Evolutionary conservation across 2,113 vertebrate species (phyloP), one percentile per base, ranked within the genome.

Genomic region (Syrmaticus mikado): DNA sequence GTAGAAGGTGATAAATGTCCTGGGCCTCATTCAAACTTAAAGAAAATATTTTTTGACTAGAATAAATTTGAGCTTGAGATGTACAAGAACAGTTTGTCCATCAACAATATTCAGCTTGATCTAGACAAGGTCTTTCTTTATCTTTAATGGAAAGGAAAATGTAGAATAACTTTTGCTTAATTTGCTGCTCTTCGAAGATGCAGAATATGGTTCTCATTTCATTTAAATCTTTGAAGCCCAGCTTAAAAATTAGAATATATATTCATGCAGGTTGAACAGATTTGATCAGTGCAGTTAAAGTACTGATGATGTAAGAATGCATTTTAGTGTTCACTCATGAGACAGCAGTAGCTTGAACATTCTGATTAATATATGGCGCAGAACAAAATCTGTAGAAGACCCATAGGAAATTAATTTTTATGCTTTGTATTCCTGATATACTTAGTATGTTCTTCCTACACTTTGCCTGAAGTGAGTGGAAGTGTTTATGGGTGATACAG

Each of bases 361-460:
- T 68, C 40, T 36, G 27, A 40, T 55, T 55, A 85, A 48, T 36
- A 48, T 3, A 2, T 67, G 46, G 4, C 19, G 83, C 11, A 74
- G 70, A 88, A 88, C 15, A 80, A 87, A 53, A 57, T 76, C 68
- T 38, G 2, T 86, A 55, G 65, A 93, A 67, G 32, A 32, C n/a
- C 14, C 68, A 36, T 67, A 80, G 79, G 70, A 93, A 90, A 95
- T 86, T 57, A 74, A 82, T 81, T 72, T 73, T 43, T 92, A 32
- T 84, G 36, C n/a, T 93, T 96, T 80, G 13, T 90, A 55, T 86
- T 85, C 87, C 45, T 89, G n/a, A 67, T 50, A 27, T 61, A 78
- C 38, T 79, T 91, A 12, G 84, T 72, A 65, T 7, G 5, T 28
- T 16, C 52, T 53, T 53, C 27, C 14, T 28, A 53, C 52, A 53